These are phyloP conservation scores for Bathynomus jamesi DNA, from an alignment of 1,140 invertebrate genomes.

Conservation along the genomic window DNA sequence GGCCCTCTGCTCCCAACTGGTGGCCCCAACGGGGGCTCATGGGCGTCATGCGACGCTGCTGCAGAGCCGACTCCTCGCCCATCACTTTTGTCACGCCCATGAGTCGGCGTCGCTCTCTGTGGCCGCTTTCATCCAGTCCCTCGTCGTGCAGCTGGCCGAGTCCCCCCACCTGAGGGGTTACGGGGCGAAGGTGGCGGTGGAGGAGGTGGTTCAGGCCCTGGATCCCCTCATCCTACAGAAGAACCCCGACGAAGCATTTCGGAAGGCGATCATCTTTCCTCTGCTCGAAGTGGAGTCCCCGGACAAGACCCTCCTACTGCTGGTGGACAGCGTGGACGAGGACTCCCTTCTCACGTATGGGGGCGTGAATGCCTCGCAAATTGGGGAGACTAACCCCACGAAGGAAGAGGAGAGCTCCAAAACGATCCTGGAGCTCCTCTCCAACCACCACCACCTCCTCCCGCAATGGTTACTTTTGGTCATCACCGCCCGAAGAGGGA, in stretches of 20 bases:
- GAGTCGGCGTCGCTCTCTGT: conserved; percentile 59
- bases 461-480: conserved; percentile 87
- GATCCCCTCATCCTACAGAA: conserved; percentile 42
- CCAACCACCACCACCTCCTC: conserved; percentile 83
- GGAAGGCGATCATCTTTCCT: conserved; percentile 76
- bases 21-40: conserved; percentile 63
- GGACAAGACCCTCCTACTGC: conserved; percentile 72
- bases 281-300: conserved; percentile 68
- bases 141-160: conserved; percentile 70
- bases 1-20: conserved; percentile 70
- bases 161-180: conserved; percentile 54
- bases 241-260: conserved; percentile 83
- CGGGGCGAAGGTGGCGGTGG: conserved; percentile 66
- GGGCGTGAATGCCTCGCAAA: conserved; percentile 42
- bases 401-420: conserved; percentile 42
- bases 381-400: conserved; percentile 67
- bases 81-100: conserved; percentile 71
- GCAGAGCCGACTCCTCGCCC: conserved; percentile 64
- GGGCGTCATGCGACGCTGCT: conserved; percentile 55
- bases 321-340: conserved; percentile 82
- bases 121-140: conserved; percentile 68
- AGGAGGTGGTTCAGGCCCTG: conserved; percentile 48
- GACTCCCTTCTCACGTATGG: conserved; percentile 50
- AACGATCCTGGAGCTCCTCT: conserved; percentile 75
- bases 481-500: conserved; percentile 72